phyloP scores from a whole-genome alignment of 1,140 invertebrate species.

The Zaprionus taronus region DNA sequence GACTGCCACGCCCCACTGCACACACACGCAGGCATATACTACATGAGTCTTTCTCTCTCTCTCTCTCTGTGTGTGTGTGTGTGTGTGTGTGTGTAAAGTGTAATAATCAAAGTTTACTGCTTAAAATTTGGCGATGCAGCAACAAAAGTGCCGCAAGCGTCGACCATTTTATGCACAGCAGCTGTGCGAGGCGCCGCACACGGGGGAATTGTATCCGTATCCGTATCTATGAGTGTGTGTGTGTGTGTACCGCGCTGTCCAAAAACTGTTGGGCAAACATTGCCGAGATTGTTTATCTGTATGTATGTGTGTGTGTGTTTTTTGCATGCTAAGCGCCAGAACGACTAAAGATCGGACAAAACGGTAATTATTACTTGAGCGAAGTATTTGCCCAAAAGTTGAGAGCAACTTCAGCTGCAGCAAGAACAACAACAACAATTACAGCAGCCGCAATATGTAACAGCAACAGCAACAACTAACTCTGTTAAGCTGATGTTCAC shows the following conservation, averaged over 20 bases:
- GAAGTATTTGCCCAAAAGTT: constrained; percentile 53
- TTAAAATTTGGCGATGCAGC: constrained; percentile 56
- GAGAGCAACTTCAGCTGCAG: constrained; percentile 21
- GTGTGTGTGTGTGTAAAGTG: constrained; percentile 26
- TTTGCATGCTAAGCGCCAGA: constrained; percentile 29
- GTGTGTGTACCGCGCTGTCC: constrained; percentile 9
- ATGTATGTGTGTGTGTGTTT: not conserved
- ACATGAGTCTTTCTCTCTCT: not conserved
- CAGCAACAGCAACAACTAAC: constrained; percentile 4
- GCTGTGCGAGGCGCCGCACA: constrained; percentile 15
- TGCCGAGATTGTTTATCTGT: constrained; percentile 33
- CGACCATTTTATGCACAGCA: constrained; percentile 34
- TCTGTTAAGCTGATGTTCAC: constrained; percentile 2
- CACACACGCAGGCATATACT: not conserved
- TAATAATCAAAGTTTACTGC: constrained; percentile 64
- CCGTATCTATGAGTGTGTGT: not conserved
- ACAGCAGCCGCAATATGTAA: not conserved
- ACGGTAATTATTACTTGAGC: constrained; percentile 58
- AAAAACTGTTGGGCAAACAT: constrained; percentile 35
- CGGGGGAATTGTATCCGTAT: constrained; percentile 2
- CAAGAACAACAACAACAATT: not conserved
- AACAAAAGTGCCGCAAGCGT: constrained; percentile 37
- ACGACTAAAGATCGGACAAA: constrained; percentile 36
- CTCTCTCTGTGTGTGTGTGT: constrained; percentile 1
- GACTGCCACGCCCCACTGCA: constrained; percentile 36